These are phyloP conservation scores for Pseudopodoces humilis DNA, from an alignment of 2,113 vertebrate species.

Conservation along the genomic window DNA sequence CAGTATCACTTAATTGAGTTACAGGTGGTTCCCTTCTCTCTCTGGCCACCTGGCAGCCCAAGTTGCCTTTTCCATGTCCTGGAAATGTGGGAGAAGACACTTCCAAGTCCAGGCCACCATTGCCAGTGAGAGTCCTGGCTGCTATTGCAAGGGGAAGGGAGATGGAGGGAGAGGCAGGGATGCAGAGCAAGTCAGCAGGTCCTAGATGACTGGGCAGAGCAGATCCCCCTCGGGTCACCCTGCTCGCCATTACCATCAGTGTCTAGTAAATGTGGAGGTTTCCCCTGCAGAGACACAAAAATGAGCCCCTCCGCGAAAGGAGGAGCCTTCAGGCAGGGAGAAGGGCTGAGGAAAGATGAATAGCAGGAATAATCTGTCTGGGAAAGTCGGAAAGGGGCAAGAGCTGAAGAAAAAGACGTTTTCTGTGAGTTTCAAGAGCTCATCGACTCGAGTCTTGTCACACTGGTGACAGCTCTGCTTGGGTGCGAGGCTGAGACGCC, in stretches of 20 bases:
- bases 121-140: not conserved
- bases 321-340: not conserved
- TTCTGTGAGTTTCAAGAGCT: not conserved
- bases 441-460: not conserved
- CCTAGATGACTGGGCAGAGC: not conserved
- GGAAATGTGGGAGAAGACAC: not conserved
- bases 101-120: not conserved
- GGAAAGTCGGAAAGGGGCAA: not conserved
- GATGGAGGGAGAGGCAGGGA: not conserved
- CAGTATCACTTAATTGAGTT: not conserved
- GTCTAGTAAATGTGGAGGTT: not conserved
- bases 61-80: not conserved
- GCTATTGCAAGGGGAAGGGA: not conserved
- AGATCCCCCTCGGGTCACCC: not conserved
- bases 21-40: not conserved
- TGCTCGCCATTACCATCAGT: not conserved
- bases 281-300: not conserved
- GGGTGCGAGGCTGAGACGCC: not conserved
- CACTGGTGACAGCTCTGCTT: not conserved
- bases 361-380: not conserved
- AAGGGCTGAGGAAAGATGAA: not conserved
- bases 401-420: not conserved
- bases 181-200: not conserved
- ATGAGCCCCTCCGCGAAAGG: not conserved
- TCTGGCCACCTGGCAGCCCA: not conserved